Base-by-base conservation (phyloP, 2,797 vertebrate genomes). In the Natrix natrix region DNA sequence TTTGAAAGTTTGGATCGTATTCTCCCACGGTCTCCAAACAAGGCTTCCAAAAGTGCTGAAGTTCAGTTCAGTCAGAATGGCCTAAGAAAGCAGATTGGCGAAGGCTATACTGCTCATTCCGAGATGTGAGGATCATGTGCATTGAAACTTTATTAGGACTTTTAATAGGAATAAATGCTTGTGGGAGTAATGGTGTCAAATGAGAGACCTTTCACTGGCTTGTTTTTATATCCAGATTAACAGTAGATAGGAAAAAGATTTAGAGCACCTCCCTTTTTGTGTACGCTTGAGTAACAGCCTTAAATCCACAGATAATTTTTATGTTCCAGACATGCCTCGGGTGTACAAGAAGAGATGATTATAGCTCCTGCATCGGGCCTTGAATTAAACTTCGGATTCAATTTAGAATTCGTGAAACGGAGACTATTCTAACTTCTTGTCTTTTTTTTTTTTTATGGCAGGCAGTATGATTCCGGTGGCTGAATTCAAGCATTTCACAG, bases 401-500 rank as follows among this genome's bases (percentile, higher is more conserved):
- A 60, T 14, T 17, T 74, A 56, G 5, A 22, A 11, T 91, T 83
- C 10, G 3, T 55, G 24, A 89, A 43, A 32, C 4, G 13, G 52
- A 83, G 10, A 63, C 52, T 56, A 32, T 74, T 88, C 57, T 55
- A 32, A 86, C 8, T 90, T 17, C n/a, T 74, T 90, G 10, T 32
- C 10, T 24, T 10, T 14, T 52, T 43, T 52, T 43, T 37, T 43
- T 89, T 55, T 32, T 78, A 89, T 91, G 91, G 1, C 10, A 96
- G 95, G 78, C 97, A 98, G 93, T 94, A 99, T 99, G 99, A 99
- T 99, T 97, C 98, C 99, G 0, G 98, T 99, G 94, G 98, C 98
- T 0, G 99, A 99, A 96, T 98, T 99, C 96, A 98, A 98, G 95
- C 98, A 98, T 96, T 97, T 99, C 89, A 93, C 97, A 0, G 98